Percentiles rank a stretch among this genome's conserved stretches.
These are phyloP conservation scores for Xyrauchen texanus DNA, from an alignment of 2,113 vertebrate genomes.

Conservation along the genomic window DNA sequence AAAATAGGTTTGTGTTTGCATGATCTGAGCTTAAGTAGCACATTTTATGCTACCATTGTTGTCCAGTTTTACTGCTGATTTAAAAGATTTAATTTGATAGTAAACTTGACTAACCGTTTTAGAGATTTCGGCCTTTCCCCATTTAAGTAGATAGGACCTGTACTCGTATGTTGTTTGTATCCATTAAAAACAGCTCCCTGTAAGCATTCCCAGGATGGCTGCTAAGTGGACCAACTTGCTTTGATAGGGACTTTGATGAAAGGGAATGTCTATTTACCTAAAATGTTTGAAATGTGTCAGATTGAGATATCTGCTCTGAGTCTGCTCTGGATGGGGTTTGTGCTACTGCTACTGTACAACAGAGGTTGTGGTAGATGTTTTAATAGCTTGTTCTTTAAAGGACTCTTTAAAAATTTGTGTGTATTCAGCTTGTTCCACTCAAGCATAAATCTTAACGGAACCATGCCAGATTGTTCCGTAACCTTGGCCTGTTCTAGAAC, in stretches of 20 bases:
- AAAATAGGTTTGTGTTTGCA: no score
- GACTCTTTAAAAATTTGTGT: conserved; percentile 33
- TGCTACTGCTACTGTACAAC: not conserved
- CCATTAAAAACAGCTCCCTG: no score
- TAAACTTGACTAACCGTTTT: no score
- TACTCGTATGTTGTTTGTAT: no score
- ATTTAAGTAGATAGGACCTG: no score
- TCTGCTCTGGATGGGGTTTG: not conserved
- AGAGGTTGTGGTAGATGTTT: conserved; percentile 8
- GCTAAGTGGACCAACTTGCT: no score
- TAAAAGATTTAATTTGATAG: no score
- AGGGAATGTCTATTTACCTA: not conserved
- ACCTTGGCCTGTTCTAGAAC: conserved; percentile 27
- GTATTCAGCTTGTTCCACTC: conserved; percentile 21
- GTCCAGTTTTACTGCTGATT: no score
- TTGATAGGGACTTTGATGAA: not conserved
- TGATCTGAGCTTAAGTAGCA: no score
- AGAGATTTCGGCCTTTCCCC: no score
- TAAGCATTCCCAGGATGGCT: no score
- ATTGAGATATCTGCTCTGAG: not conserved
- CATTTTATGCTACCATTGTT: no score
- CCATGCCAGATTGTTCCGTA: conserved; percentile 27
- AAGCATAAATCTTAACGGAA: conserved; percentile 28
- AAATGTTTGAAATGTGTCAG: not conserved
- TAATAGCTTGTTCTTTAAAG: conserved; percentile 32